A percentile compares a stretch with the other conserved stretches of the same genome.
These are phyloP conservation scores for Sarcophilus harrisii DNA, from an alignment of 2,797 vertebrate species.

Conservation along the genomic window DNA sequence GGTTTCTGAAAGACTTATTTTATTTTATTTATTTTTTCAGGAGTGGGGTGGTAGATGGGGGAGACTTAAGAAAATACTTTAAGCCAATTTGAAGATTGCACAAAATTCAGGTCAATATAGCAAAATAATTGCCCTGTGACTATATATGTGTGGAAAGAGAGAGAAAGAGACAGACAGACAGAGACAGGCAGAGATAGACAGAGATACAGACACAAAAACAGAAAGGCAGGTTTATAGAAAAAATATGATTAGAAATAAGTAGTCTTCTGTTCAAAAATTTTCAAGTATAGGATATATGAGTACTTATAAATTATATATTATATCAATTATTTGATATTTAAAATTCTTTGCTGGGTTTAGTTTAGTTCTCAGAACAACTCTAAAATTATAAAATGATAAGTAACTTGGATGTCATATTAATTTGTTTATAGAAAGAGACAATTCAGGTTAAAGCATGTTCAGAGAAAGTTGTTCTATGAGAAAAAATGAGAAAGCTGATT, in stretches of 20 bases:
- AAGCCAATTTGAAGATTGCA: not conserved
- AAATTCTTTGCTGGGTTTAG: not conserved
- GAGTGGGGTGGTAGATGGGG: no score
- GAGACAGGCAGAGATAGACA: not conserved
- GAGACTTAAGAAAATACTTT: not conserved
- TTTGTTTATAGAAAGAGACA: no score
- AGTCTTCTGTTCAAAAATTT: not conserved
- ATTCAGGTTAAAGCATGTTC: not conserved
- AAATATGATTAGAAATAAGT: no score
- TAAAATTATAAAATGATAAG: not conserved
- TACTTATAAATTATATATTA: not conserved
- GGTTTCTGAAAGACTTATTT: constrained; percentile 11
- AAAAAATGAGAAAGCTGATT: no score
- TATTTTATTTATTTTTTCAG: no score
- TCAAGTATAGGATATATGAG: not conserved
- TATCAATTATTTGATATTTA: not conserved
- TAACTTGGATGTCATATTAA: not conserved
- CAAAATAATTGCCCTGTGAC: no score
- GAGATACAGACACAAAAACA: no score
- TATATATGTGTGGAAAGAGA: not conserved
- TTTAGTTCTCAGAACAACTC: not conserved
- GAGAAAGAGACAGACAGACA: not conserved
- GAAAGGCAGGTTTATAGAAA: not conserved
- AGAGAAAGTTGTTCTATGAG: not conserved
- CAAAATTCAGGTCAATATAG: no score